These are phyloP conservation scores for Corythucha ciliata DNA, from an alignment of 2,888 invertebrate genomes.

Conservation along the genomic window DNA sequence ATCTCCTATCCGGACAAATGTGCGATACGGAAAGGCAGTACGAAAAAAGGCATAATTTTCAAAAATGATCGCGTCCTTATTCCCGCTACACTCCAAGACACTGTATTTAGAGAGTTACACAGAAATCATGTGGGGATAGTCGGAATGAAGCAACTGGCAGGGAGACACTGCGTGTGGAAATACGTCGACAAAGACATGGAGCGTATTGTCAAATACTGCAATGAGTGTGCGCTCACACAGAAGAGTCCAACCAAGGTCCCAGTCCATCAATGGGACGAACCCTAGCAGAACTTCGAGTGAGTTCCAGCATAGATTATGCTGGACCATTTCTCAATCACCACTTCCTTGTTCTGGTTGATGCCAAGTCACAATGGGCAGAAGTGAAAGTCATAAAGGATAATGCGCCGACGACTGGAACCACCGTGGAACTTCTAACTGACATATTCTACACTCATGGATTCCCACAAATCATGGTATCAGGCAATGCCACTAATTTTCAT, in stretches of 20 bases:
- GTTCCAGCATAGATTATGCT: conserved; percentile 10
- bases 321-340: conserved; percentile 5
- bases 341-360: conserved; percentile 25
- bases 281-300: conserved; percentile 34
- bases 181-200: conserved; percentile 34
- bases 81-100: neutral
- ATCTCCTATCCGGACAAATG: neutral
- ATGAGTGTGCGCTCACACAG: conserved; percentile 1
- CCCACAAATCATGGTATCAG: conserved; percentile 32
- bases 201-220: conserved; percentile 21
- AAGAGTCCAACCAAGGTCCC: conserved; percentile 10
- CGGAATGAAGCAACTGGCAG: conserved; percentile 35
- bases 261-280: conserved; percentile 16
- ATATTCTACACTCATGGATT: conserved; percentile 34
- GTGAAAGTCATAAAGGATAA: conserved; percentile 4
- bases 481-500: conserved; percentile 28
- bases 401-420: conserved; percentile 30
- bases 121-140: conserved; percentile 27
- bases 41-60: conserved; percentile 9
- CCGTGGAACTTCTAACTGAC: conserved; percentile 31
- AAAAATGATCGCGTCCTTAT: neutral
- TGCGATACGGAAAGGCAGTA: neutral
- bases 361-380: conserved; percentile 28
- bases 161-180: conserved; percentile 36
- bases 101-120: conserved; percentile 6